Evolutionary conservation across 2,797 vertebrate genomes (phyloP).

Genomic region (Syngnathus rostellatus): DNA sequence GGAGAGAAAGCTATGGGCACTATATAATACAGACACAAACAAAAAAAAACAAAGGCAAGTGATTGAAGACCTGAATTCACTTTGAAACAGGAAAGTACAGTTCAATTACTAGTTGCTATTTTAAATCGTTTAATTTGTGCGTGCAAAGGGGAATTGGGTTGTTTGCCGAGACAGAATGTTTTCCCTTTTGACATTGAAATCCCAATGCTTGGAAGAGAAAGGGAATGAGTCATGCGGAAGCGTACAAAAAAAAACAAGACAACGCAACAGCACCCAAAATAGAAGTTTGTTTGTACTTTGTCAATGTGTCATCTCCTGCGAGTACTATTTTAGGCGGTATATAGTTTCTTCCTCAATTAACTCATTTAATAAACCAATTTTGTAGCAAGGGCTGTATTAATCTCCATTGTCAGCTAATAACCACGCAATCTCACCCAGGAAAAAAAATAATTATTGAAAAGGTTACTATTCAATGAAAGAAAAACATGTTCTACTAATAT

Average conservation of each 20-base stretch:
- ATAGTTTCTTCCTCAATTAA: not conserved
- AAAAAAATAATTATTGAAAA: too few relatives aligned
- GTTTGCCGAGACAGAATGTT: not conserved
- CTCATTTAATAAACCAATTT: not conserved
- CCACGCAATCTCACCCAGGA: not conserved
- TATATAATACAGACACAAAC: constrained; percentile 7
- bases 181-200: not conserved
- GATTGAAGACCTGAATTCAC: not conserved
- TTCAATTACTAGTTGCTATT: not conserved
- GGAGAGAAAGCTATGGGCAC: constrained; percentile 23
- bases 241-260: not conserved
- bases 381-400: not conserved
- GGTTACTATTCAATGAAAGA: too few relatives aligned
- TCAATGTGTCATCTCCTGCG: not conserved
- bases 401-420: not conserved
- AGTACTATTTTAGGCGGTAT: not conserved
- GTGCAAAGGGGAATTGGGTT: not conserved
- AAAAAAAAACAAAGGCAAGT: not conserved
- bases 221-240: not conserved
- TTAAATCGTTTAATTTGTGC: constrained; percentile 5
- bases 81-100: not conserved
- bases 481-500: too few relatives aligned
- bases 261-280: not conserved
- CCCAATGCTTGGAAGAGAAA: not conserved
- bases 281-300: not conserved